Conservation (phyloP, 2,113 vertebrate genomes). For the Coregonus clupeaformis region DNA sequence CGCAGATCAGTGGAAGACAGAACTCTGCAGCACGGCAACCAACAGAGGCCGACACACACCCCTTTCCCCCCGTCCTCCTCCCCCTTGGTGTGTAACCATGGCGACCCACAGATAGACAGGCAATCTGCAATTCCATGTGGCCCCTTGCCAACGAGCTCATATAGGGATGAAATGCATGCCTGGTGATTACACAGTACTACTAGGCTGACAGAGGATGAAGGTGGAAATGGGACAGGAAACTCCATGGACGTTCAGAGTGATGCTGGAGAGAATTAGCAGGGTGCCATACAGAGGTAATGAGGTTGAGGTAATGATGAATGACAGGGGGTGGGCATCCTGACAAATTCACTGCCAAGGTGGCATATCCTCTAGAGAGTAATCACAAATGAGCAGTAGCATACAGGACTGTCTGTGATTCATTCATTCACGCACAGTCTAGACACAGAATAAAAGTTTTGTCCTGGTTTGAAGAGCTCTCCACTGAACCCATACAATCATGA, state of each 20-base stretch:
- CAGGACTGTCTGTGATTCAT: background rate
- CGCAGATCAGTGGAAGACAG: conserved; percentile 61
- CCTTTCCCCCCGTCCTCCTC: conserved; percentile 24
- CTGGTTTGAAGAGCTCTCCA: conserved; percentile 45
- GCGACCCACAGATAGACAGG: conserved; percentile 55
- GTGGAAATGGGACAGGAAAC: conserved; percentile 8
- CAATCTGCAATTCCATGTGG: conserved; percentile 36
- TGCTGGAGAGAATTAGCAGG: background rate
- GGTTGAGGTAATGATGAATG: background rate
- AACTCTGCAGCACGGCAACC: conserved; percentile 51
- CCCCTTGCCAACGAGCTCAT: conserved; percentile 42
- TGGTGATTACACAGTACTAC: background rate
- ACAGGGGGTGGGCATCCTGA: conserved; percentile 13
- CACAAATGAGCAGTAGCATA: background rate
- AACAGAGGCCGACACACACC: conserved; percentile 27
- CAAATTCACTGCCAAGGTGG: conserved; percentile 27
- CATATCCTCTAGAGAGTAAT: background rate
- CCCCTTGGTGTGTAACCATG: conserved; percentile 56
- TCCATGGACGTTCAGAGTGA: background rate
- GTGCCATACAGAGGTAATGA: conserved; percentile 1
- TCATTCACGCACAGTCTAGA: background rate
- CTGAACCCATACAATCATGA: conserved; percentile 32
- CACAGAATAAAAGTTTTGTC: conserved; percentile 13
- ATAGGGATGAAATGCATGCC: conserved; percentile 27
- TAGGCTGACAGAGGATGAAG: background rate